These are phyloP conservation scores for Sinotaia quadrata DNA, from an alignment of 2,888 invertebrate genomes.

Conservation along the genomic window DNA sequence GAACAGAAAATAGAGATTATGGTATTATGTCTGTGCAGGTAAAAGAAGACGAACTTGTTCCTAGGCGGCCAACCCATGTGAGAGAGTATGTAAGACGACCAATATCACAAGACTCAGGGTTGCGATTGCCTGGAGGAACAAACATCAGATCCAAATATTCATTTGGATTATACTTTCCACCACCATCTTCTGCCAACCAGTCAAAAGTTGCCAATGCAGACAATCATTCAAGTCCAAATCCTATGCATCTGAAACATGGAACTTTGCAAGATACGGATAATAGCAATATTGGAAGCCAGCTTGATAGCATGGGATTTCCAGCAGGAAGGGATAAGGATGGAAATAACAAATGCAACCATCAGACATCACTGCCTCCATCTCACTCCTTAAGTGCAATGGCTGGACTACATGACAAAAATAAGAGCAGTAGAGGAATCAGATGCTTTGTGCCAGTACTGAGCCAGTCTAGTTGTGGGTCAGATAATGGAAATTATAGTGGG, in stretches of 20 bases:
- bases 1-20: neutral
- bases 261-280: conserved; percentile 40
- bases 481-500: conserved; percentile 28
- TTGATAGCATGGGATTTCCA: conserved; percentile 3
- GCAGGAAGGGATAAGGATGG: conserved; percentile 1
- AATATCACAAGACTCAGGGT: conserved; percentile 43
- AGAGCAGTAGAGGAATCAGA: conserved; percentile 22
- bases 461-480: conserved; percentile 9
- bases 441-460: conserved; percentile 57
- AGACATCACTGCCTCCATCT: conserved; percentile 3
- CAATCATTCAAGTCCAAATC: conserved; percentile 40
- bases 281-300: conserved; percentile 14
- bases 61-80: neutral
- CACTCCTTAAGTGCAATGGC: conserved; percentile 17
- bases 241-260: conserved; percentile 9
- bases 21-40: neutral
- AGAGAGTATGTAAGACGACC: conserved; percentile 10
- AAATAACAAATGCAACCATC: neutral
- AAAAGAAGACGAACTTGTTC: neutral
- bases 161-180: conserved; percentile 61
- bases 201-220: conserved; percentile 41
- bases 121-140: conserved; percentile 47
- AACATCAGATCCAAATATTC: conserved; percentile 53
- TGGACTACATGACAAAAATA: conserved; percentile 4
- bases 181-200: conserved; percentile 36